Base-by-base conservation (phyloP, 2,888 invertebrate species). In the Esperia sulphurella region DNA sequence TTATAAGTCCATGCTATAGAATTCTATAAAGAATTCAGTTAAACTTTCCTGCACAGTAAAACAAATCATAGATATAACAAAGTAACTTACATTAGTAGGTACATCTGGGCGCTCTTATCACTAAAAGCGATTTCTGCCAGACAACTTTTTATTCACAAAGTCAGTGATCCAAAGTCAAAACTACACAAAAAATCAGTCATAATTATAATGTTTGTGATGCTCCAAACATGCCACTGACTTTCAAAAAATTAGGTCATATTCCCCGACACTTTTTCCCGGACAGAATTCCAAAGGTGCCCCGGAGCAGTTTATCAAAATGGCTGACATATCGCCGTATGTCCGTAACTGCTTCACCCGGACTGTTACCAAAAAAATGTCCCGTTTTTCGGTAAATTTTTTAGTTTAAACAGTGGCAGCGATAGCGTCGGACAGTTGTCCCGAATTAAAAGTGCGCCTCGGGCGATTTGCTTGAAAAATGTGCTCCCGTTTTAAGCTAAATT, bases 221-320 rank as follows among this genome's bases (percentile, higher is more conserved):
- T 9, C 31, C 1, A 31, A 31, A 31, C 8, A 30, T 7, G 31
- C 31, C 10, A 10, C 10, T 31, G 31, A 10, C 10, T 31, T 8
- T 8, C 10, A 10, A 35, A 35, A 33, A 35, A 35, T 35, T 35
- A 35, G 35, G 35, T 35, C 35, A 35, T 35, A n/a, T 35, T 35
- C 3, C n/a, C 35, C 37, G 13, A 28, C 39, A 45, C 10, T 45
- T 44, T 48, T 41, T 21, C 14, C 35, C n/a, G 35, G 31, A 43
- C 9, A 13, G 43, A 38, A 48, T 35, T 38, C 13, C 37, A 38
- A 45, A 48, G 48, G 46, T 30, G 39, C 50, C 43, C 64, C 57
- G 53, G 54, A 72, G 66, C 71, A 58, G 68, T 75, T 70, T 77
- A 72, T 80, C 76, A 75, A 58, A 71, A 62, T 59, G 62, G 52